Percentiles rank a stretch among this genome's conserved stretches.
These are phyloP conservation scores for Oscarella lobularis DNA, from an alignment of 37 sponge, comb jelly and placozoan genomes.

Conservation along the genomic window DNA sequence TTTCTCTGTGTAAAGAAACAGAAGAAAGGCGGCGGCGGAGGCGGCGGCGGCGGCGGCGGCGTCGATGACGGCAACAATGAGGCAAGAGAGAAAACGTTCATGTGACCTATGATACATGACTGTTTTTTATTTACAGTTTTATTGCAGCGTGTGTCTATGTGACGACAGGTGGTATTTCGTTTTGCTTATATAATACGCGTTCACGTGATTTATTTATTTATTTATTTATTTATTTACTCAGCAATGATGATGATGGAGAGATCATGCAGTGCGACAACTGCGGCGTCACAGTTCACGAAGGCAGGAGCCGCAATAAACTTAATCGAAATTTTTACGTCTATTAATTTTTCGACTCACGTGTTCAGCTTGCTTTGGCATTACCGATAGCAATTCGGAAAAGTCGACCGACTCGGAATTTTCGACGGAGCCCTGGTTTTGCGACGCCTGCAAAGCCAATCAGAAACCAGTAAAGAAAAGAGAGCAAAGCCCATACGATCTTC, in stretches of 20 bases:
- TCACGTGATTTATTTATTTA: neutral
- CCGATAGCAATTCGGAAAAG: neutral
- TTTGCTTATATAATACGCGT: neutral
- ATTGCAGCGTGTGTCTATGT: slow-evolving; percentile 1
- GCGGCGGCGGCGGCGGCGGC: too few species aligned
- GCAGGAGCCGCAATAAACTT: slow-evolving; percentile 8
- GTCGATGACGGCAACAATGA: too few species aligned
- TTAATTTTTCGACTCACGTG: neutral
- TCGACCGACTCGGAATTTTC: neutral
- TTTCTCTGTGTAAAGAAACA: neutral
- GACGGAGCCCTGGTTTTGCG: slow-evolving; percentile 80
- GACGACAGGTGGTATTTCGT: neutral
- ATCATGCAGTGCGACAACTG: slow-evolving; percentile 68
- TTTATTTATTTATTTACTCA: neutral
- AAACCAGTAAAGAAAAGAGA: neutral
- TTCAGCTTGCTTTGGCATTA: slow-evolving; percentile 65
- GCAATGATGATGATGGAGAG: slow-evolving; percentile 25
- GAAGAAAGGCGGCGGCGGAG: neutral
- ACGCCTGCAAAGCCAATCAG: slow-evolving; percentile 41
- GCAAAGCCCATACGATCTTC: neutral
- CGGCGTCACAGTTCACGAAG: slow-evolving; percentile 81
- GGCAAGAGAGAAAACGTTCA: too few species aligned
- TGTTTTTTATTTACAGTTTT: too few species aligned
- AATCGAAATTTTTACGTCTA: neutral
- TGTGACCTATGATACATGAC: too few species aligned